Percentiles rank a stretch among this genome's conserved stretches.
Conservation (phyloP, 2,113 vertebrate genomes). For the Balaenoptera acutorostrata region DNA sequence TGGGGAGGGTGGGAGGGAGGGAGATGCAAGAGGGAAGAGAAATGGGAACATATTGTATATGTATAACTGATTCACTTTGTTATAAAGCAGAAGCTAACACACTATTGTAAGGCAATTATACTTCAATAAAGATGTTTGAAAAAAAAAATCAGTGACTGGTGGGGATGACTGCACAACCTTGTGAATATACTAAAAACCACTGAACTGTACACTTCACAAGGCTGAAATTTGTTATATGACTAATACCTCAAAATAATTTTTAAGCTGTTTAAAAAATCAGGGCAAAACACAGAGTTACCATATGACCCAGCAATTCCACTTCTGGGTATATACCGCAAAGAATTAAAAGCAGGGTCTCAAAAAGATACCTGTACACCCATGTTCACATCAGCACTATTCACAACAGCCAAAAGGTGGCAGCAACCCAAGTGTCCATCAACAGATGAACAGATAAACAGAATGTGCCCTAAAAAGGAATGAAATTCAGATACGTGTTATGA, state of each 20-base stretch:
- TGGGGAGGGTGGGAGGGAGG: too few species aligned
- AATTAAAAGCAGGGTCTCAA: background rate
- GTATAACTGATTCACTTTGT: too few species aligned
- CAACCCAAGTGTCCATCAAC: background rate
- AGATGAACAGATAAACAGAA: background rate
- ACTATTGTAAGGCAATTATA: too few species aligned
- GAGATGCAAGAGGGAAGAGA: too few species aligned
- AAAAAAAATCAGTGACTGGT: background rate
- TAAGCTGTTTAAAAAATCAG: background rate
- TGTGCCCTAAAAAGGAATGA: constrained; percentile 2
- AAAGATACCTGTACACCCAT: background rate
- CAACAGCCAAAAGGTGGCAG: background rate
- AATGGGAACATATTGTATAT: too few species aligned
- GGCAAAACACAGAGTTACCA: background rate
- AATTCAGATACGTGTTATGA: background rate
- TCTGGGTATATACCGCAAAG: background rate
- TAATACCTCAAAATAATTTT: background rate
- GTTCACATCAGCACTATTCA: background rate
- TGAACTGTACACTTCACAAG: background rate
- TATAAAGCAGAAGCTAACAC: too few species aligned
- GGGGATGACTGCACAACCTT: background rate
- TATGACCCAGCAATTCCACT: background rate
- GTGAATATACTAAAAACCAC: constrained; percentile 8
- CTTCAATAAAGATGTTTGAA: too few species aligned
- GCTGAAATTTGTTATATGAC: background rate